Conservation (phyloP, 2,888 invertebrate genomes). For the Clunio marinus region DNA sequence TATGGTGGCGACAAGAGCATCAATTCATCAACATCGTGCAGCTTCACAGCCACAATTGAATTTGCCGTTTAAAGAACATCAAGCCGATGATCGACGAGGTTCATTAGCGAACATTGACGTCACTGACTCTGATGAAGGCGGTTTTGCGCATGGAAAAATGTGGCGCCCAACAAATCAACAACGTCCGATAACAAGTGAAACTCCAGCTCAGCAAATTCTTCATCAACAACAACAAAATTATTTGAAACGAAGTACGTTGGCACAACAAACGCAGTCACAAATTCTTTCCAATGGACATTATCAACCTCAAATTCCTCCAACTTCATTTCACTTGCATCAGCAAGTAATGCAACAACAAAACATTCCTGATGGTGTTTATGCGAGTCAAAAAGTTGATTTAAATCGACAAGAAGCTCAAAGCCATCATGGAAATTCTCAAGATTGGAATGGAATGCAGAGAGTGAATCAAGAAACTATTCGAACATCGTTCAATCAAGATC, state of each 20-base stretch:
- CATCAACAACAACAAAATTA: conserved; percentile 40
- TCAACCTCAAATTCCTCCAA: neutral
- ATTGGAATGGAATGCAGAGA: conserved; percentile 23
- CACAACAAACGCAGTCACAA: conserved; percentile 29
- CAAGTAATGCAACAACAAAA: neutral
- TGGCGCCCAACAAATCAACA: conserved; percentile 40
- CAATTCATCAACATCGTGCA: conserved; percentile 51
- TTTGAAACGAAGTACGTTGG: conserved; percentile 32
- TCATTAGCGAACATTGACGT: conserved; percentile 59
- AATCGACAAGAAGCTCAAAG: conserved; percentile 9
- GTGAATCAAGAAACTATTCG: conserved; percentile 17
- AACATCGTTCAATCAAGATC: conserved; percentile 35
- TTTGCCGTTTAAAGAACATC: conserved; percentile 41
- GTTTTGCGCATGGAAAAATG: conserved; percentile 50
- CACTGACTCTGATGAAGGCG: conserved; percentile 60
- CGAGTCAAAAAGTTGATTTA: conserved; percentile 33
- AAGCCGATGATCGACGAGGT: conserved; percentile 52
- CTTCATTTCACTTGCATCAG: neutral
- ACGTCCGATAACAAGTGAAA: conserved; percentile 39
- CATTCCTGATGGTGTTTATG: conserved; percentile 33
- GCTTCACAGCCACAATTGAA: conserved; percentile 64
- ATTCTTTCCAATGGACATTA: conserved; percentile 34
- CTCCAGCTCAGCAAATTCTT: conserved; percentile 40
- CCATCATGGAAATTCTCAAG: neutral
- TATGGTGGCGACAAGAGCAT: conserved; percentile 31